Conservation (phyloP, 2,888 invertebrate genomes). For the Mesorhabditis spiculigera region DNA sequence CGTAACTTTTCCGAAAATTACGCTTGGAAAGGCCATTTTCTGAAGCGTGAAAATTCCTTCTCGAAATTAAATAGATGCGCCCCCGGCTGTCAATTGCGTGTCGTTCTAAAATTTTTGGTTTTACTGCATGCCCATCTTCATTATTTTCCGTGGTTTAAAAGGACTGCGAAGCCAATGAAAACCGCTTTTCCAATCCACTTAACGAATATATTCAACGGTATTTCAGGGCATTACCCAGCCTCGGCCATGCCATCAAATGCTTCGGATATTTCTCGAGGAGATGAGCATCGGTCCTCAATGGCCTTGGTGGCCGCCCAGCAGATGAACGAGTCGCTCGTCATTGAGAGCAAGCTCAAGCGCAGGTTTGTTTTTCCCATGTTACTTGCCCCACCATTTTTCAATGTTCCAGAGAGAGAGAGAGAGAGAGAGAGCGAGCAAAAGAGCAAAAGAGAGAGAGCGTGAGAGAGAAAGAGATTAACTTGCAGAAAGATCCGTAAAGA, state of each 20-base stretch:
- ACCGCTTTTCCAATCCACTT: conserved; percentile 8
- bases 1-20: too few species aligned
- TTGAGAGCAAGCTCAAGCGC: conserved; percentile 39
- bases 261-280: conserved; percentile 2
- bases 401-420: neutral
- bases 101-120: too few species aligned
- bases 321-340: conserved; percentile 20
- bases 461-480: neutral
- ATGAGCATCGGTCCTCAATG: neutral
- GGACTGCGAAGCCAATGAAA: conserved; percentile 6
- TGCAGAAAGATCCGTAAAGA: conserved; percentile 2
- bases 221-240: conserved; percentile 1
- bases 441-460: neutral
- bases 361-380: conserved; percentile 18
- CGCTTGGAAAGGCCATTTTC: too few species aligned
- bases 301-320: neutral
- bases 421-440: neutral
- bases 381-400: conserved; percentile 9
- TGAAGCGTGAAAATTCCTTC: too few species aligned
- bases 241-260: neutral
- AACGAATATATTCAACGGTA: too few species aligned
- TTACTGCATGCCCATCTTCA: too few species aligned
- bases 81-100: too few species aligned
- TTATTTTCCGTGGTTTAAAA: too few species aligned
- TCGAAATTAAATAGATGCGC: too few species aligned